A percentile compares a stretch with the other conserved stretches of the same genome.
phyloP scores from a whole-genome alignment of 1,140 invertebrate genomes.

The Zaprionus africanus region DNA sequence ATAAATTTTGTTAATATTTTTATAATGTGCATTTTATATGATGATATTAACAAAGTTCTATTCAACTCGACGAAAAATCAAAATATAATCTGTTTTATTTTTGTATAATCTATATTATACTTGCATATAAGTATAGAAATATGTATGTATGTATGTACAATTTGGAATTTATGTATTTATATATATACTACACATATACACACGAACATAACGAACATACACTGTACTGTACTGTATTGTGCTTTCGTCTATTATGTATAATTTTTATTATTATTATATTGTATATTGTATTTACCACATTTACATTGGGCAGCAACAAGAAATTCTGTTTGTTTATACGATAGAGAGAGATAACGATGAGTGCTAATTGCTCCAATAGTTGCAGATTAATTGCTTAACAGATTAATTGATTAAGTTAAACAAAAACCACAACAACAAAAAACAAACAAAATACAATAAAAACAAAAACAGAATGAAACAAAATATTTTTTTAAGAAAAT shows the following conservation, averaged over 20 bases:
- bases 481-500: constrained; percentile 73
- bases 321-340: constrained; percentile 33
- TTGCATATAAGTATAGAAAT: constrained; percentile 25
- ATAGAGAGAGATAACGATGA: constrained; percentile 25
- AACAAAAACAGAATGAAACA: constrained; percentile 46
- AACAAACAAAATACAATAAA: constrained; percentile 57
- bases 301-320: constrained; percentile 30
- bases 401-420: constrained; percentile 51
- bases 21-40: constrained; percentile 78
- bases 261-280: constrained; percentile 11
- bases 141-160: constrained; percentile 23
- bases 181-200: constrained; percentile 41
- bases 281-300: constrained; percentile 36
- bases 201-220: constrained; percentile 2
- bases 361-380: constrained; percentile 52
- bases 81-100: constrained; percentile 83
- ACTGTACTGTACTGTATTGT: constrained; percentile 22
- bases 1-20: constrained; percentile 83
- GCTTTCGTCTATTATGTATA: constrained; percentile 22
- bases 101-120: constrained; percentile 77
- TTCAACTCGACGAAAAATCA: constrained; percentile 81
- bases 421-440: constrained; percentile 46
- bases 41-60: constrained; percentile 83
- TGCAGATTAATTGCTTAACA: constrained; percentile 39
- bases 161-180: constrained; percentile 69